Conservation (phyloP, 2,113 vertebrate species). For the Mustela nigripes region DNA sequence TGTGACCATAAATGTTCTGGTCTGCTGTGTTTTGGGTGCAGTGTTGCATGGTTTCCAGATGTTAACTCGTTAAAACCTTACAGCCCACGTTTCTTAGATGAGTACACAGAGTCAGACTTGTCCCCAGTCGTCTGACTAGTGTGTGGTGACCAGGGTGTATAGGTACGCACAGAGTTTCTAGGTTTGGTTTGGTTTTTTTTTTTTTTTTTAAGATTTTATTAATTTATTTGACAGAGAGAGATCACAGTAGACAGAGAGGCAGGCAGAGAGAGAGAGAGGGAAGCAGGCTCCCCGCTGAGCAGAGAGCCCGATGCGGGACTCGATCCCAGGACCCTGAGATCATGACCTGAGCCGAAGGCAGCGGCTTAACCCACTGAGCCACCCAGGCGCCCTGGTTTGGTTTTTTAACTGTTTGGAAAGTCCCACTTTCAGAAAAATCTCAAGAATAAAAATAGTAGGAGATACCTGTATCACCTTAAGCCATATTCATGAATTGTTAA, state of each 20-base stretch:
- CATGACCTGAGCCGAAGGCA: no score
- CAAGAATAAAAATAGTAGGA: background rate
- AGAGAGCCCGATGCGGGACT: no score
- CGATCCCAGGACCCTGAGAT: no score
- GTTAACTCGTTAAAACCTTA: background rate
- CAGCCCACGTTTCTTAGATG: background rate
- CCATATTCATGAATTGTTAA: background rate
- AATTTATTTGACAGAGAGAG: no score
- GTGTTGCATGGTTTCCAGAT: background rate
- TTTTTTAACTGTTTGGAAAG: background rate
- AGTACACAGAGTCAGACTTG: background rate
- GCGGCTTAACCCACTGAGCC: no score
- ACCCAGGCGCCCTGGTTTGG: no score
- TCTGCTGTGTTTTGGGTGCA: background rate
- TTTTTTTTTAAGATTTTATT: no score
- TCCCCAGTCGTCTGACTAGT: background rate
- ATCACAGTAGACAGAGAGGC: no score
- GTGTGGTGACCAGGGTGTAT: background rate
- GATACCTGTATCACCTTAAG: background rate
- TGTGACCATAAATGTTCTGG: background rate
- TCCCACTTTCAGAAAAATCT: background rate
- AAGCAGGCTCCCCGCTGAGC: no score
- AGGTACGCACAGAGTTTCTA: background rate
- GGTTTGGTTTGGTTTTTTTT: background rate
- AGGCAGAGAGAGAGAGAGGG: no score